Conservation (phyloP, 2,113 vertebrate species). For the Todiramphus chloris region DNA sequence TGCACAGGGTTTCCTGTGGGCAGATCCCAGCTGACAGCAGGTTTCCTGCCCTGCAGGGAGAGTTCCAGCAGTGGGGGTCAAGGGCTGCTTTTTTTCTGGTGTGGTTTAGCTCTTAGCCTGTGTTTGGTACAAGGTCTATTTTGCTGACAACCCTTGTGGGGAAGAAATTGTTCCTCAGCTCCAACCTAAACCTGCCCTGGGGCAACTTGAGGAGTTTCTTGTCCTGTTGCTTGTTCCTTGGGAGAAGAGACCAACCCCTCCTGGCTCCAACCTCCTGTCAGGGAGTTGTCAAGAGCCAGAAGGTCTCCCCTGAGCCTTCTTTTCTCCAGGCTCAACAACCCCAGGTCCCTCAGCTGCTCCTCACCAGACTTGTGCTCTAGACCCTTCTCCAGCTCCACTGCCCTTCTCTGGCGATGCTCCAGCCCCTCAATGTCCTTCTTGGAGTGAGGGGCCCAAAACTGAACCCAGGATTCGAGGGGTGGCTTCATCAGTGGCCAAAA, state of each 20-base stretch:
- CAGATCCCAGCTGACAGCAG: background rate
- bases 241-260: background rate
- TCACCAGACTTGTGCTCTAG: background rate
- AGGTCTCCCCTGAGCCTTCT: background rate
- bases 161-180: background rate
- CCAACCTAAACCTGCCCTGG: background rate
- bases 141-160: background rate
- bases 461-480: background rate
- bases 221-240: background rate
- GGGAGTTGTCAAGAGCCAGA: background rate
- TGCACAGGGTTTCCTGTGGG: slow-evolving; percentile 26
- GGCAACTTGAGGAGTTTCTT: background rate
- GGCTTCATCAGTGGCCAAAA: background rate
- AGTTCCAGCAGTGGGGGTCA: background rate
- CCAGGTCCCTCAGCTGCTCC: background rate
- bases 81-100: background rate
- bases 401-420: background rate
- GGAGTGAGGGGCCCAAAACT: background rate
- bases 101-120: background rate
- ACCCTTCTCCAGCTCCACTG: background rate
- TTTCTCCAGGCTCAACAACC: background rate
- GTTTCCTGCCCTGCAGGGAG: slow-evolving; percentile 5
- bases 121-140: background rate
- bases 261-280: background rate
- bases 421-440: background rate